Conservation (phyloP, 2,888 invertebrate genomes). For the Machimus atricapillus region DNA sequence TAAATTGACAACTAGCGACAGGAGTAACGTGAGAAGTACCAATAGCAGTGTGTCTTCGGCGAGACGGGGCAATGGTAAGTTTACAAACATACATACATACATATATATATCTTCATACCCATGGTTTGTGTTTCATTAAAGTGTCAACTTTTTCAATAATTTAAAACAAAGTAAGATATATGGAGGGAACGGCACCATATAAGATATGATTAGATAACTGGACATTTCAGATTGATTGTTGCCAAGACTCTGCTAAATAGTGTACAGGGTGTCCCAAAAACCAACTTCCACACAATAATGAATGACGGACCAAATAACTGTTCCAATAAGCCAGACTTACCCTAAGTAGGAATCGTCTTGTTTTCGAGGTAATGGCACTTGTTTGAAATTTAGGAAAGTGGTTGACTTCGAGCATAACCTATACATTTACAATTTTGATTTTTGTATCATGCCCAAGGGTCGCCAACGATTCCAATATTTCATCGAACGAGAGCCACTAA, state of each 20-base stretch:
- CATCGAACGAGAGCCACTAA: no score
- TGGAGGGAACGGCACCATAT: neutral
- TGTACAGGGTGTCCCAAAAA: no score
- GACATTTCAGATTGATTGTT: neutral
- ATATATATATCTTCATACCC: neutral
- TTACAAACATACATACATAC: neutral
- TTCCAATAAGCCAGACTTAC: no score
- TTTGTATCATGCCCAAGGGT: no score
- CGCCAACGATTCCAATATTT: no score
- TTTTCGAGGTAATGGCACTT: no score
- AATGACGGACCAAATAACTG: no score
- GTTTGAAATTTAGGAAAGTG: no score
- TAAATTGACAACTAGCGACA: slow-evolving; percentile 61
- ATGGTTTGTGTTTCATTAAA: neutral
- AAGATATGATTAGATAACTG: neutral
- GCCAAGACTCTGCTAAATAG: neutral
- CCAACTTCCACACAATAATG: no score
- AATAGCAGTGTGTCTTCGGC: slow-evolving; percentile 60
- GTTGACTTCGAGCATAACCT: no score
- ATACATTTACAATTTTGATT: no score
- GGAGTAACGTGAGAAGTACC: slow-evolving; percentile 54
- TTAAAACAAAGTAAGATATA: neutral
- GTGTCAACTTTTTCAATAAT: neutral
- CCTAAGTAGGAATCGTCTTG: no score
- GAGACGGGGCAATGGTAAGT: slow-evolving; percentile 53